Conservation (phyloP, 2,113 vertebrate genomes). For the Charina bottae region DNA sequence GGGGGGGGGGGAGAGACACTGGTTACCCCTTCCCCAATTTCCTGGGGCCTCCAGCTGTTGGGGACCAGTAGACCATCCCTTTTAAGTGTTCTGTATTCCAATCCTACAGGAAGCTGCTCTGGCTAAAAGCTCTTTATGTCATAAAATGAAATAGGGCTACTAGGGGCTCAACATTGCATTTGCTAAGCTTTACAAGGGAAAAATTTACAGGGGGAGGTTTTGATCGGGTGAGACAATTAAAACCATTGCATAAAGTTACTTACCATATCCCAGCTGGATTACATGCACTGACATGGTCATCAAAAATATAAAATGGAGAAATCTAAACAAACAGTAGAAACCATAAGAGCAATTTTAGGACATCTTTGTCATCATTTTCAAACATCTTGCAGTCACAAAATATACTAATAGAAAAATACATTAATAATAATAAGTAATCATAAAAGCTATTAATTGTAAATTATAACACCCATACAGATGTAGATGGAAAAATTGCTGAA, state of each 20-base stretch:
- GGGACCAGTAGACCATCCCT: not conserved
- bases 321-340: not conserved
- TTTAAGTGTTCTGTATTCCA: not conserved
- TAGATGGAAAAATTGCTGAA: not conserved
- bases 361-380: not conserved
- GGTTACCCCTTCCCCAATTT: not conserved
- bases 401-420: not conserved
- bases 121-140: not conserved
- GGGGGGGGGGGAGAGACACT: not conserved
- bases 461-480: not conserved
- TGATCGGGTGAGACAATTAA: not conserved
- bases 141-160: not conserved
- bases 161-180: not conserved
- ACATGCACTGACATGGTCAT: not conserved
- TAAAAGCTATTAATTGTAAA: not conserved
- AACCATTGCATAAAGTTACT: not conserved
- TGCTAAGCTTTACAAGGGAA: not conserved
- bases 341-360: not conserved
- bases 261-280: conserved; percentile 1
- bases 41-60: not conserved
- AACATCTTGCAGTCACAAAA: not conserved
- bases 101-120: not conserved
- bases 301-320: conserved; percentile 22
- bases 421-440: not conserved
- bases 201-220: not conserved